Evolutionary conservation across 2,797 vertebrate species (phyloP).

Genomic region (Microchirus variegatus): DNA sequence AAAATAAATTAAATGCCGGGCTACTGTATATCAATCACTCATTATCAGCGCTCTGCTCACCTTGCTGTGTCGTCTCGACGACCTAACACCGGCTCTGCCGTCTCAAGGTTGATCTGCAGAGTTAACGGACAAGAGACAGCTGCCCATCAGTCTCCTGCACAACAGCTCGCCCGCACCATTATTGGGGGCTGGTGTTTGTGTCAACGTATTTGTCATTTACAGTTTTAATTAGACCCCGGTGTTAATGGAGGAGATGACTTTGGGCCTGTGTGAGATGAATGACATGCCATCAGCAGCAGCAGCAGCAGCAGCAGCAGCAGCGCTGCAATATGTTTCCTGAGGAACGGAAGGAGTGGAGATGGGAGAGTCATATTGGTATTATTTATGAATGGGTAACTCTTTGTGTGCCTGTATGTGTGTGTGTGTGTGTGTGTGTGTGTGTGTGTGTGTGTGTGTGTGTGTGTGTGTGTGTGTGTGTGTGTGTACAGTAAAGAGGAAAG

Average conservation of each 20-base stretch:
- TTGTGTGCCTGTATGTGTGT: conserved; percentile 45
- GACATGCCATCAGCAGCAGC: conserved; percentile 61
- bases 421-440: conserved; percentile 52
- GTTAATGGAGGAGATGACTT: conserved; percentile 76
- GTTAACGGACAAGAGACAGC: conserved; percentile 74
- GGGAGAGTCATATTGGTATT: conserved; percentile 69
- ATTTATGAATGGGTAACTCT: conserved; percentile 76
- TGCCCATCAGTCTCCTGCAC: conserved; percentile 78
- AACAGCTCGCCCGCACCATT: conserved; percentile 59
- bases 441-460: too few relatives aligned
- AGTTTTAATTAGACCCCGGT: conserved; percentile 72
- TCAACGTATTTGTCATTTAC: conserved; percentile 71
- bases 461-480: conserved; percentile 31
- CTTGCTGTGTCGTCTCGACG: conserved; percentile 53
- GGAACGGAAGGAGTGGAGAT: conserved; percentile 20
- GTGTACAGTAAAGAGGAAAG: conserved; percentile 68
- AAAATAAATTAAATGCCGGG: conserved; percentile 61
- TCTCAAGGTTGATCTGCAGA: conserved; percentile 74
- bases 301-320: conserved; percentile 54
- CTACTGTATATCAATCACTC: conserved; percentile 56
- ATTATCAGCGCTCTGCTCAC: conserved; percentile 65
- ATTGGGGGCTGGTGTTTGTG: conserved; percentile 66
- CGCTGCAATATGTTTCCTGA: conserved; percentile 61
- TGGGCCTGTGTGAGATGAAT: conserved; percentile 58
- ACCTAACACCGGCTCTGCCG: conserved; percentile 47